Base-by-base conservation (phyloP, 1,140 invertebrate species). In the Phortica variegata region DNA sequence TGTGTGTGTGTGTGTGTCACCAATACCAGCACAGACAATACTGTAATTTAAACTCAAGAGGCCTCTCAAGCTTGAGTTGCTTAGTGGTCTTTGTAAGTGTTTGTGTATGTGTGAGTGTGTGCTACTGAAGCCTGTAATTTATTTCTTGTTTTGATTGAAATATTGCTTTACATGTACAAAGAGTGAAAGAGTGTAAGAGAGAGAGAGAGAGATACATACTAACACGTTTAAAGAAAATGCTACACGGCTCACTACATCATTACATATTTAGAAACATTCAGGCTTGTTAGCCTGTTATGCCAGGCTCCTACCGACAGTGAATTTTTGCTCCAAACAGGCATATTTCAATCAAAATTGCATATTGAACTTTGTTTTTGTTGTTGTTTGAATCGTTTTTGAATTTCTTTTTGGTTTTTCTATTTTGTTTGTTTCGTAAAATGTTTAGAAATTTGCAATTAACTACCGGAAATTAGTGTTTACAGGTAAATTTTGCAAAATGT, bases 71-170 rank as follows among this genome's bases (percentile, higher is more conserved):
- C n/a, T n/a, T n/a, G n/a, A n/a, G n/a, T n/a, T n/a, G n/a, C n/a
- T n/a, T n/a, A n/a, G n/a, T n/a, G n/a, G n/a, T n/a, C n/a, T n/a
- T n/a, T n/a, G n/a, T n/a, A n/a, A n/a, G n/a, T n/a, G n/a, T n/a
- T n/a, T n/a, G n/a, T n/a, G n/a, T n/a, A n/a, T n/a, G n/a, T n/a
- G 38, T 40, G 38, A 6, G 16, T 17, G 38, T 40, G 38, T 69
- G 65, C 65, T 52, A 50, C 47, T 63, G 65, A 68, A 69, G 65
- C 63, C 63, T 58, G 63, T 68, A 68, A 68, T 68, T 68, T 68
- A 68, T 68, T 68, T 69, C 63, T 68, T 68, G 63, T 68, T 68
- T 69, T 68, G 63, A 68, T 68, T 68, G 63, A 68, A 68, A 68
- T 68, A 68, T 68, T 68, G 63, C 63, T 69, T 68, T 69, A 68